These are phyloP conservation scores for Pachyuromys duprasi DNA, from an alignment of 2,797 vertebrate genomes.

Conservation along the genomic window DNA sequence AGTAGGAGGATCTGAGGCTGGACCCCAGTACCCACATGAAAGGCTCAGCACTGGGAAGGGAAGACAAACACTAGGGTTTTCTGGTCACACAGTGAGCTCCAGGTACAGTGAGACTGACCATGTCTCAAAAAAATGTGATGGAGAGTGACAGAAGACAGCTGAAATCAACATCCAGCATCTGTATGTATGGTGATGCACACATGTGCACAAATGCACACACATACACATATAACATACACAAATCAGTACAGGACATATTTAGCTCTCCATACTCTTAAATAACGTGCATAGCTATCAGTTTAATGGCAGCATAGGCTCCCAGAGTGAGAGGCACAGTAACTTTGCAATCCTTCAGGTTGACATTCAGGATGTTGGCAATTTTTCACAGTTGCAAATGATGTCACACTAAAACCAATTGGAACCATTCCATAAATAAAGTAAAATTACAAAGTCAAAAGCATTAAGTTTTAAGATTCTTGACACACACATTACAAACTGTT, in stretches of 20 bases:
- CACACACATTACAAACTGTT: slow-evolving; percentile 31
- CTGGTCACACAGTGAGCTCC: neutral
- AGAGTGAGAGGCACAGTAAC: neutral
- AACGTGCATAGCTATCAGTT: slow-evolving; percentile 2
- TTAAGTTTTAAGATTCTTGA: slow-evolving; percentile 60
- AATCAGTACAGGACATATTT: neutral
- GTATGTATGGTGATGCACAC: neutral
- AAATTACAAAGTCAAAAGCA: slow-evolving; percentile 63
- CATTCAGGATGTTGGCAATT: slow-evolving; percentile 52
- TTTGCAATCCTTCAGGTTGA: slow-evolving; percentile 54
- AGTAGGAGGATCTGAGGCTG: neutral
- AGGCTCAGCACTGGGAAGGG: neutral
- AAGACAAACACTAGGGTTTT: neutral
- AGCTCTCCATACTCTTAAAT: neutral
- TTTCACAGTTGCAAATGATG: slow-evolving; percentile 56
- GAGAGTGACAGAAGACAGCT: neutral
- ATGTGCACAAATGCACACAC: neutral
- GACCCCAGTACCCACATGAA: neutral
- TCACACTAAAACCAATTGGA: slow-evolving; percentile 53
- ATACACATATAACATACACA: neutral
- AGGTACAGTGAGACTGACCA: neutral
- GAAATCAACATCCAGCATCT: neutral
- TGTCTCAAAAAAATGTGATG: neutral
- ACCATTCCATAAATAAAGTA: slow-evolving; percentile 64
- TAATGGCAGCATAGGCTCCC: slow-evolving; percentile 18